phyloP scores from a whole-genome alignment of 2,797 vertebrate genomes.

The Halcyon badia region DNA sequence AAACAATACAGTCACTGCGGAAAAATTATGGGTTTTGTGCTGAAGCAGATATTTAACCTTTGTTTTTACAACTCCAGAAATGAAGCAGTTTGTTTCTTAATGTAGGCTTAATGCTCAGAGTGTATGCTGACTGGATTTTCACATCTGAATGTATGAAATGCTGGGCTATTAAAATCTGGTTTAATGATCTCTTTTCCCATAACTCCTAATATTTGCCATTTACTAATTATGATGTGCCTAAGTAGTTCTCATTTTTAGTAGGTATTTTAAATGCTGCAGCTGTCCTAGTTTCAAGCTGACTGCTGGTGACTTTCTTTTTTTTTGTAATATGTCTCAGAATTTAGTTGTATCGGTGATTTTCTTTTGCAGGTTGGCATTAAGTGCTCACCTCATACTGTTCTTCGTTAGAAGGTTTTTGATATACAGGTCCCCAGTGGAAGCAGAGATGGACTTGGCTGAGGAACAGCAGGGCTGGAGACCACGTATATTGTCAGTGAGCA shows the following conservation, averaged over 20 bases:
- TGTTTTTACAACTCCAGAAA: slow-evolving; percentile 66
- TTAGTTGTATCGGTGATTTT: not conserved
- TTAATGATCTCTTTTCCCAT: slow-evolving; percentile 43
- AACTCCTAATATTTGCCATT: slow-evolving; percentile 70
- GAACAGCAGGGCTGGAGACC: not conserved
- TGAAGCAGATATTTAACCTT: slow-evolving; percentile 59
- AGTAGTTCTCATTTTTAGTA: slow-evolving; percentile 30
- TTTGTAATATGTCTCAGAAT: not conserved
- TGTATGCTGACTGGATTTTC: slow-evolving; percentile 15
- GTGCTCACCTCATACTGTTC: not conserved
- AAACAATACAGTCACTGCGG: slow-evolving; percentile 8
- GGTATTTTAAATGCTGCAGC: slow-evolving; percentile 50
- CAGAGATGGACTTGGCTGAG: not conserved
- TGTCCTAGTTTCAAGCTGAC: slow-evolving; percentile 22
- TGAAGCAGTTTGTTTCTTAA: slow-evolving; percentile 55
- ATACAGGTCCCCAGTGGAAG: not conserved
- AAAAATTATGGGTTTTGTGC: slow-evolving; percentile 55
- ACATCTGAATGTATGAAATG: not conserved
- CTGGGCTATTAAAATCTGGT: slow-evolving; percentile 41
- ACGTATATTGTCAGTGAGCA: not conserved
- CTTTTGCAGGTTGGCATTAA: not conserved
- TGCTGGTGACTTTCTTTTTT: not conserved
- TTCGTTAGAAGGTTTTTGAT: not conserved
- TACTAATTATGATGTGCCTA: slow-evolving; percentile 58
- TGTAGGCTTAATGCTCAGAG: slow-evolving; percentile 22